Evolutionary conservation across 2,888 invertebrate genomes (phyloP).

Genomic region (Oeneis ivallda): DNA sequence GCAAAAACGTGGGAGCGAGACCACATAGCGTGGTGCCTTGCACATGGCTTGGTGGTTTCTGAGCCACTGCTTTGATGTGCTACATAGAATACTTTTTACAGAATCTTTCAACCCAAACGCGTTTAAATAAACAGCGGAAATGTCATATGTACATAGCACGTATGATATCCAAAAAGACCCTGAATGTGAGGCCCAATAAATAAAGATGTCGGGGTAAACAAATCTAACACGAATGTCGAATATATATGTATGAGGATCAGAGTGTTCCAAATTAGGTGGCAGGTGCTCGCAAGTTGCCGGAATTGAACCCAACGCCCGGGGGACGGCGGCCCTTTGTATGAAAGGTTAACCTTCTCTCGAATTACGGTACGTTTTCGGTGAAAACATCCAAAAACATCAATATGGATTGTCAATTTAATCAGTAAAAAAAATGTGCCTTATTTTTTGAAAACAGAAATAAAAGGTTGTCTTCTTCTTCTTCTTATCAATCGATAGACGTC

Average conservation of each 20-base stretch:
- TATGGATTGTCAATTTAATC: background rate
- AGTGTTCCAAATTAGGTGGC: conserved; percentile 57
- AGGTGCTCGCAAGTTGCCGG: conserved; percentile 54
- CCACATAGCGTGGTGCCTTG: too few species aligned
- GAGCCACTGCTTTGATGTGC: too few species aligned
- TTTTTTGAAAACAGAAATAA: background rate
- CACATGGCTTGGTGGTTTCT: too few species aligned
- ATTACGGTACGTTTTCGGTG: conserved; percentile 8
- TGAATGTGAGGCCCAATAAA: conserved; percentile 4
- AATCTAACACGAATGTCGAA: conserved; percentile 52
- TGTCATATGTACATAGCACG: background rate
- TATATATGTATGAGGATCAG: conserved; percentile 61
- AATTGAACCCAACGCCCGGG: conserved; percentile 49
- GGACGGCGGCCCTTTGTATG: conserved; percentile 49
- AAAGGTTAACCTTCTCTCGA: conserved; percentile 35
- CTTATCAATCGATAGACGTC: too few species aligned
- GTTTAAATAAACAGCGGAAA: background rate
- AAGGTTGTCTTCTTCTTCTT: too few species aligned
- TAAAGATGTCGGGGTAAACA: conserved; percentile 39
- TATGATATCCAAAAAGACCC: background rate
- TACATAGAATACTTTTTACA: too few species aligned
- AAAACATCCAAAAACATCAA: conserved; percentile 11
- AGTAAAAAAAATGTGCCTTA: background rate
- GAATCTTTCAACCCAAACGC: background rate
- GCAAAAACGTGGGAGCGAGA: background rate